Evolutionary conservation across 2,113 vertebrate genomes (phyloP), one percentile per base, ranked within the genome.

Genomic region (Stigmatopora nigra): DNA sequence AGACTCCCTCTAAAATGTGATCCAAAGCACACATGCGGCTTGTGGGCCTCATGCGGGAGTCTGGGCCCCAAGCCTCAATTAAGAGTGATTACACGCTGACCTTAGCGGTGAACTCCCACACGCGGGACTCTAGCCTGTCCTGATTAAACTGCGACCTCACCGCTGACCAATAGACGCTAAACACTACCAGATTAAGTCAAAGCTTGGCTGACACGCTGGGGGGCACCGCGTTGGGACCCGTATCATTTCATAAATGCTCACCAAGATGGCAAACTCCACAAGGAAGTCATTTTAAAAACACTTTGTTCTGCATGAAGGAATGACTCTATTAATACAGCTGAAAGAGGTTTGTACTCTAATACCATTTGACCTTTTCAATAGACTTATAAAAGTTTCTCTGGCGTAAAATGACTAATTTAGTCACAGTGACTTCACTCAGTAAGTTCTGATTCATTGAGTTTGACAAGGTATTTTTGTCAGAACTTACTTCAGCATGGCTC

Each of bases 61-160:
- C 58, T 60, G 58, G 58, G 58, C 36, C 58, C 58, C 58, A 11
- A 20, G n/a, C 58, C 58, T 60, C 58, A 60, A 60, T 60, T 60
- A 60, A 60, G 58, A 60, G 58, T 60, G 58, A 60, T 60, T 60
- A 60, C 58, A 60, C 58, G 38, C 36, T 41, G 58, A 60, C 58
- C 58, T 60, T 44, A 60, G 38, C 35, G 36, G 36, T 60, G 58
- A 60, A n/a, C 58, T 44, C 58, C 38, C 58, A 60, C 58, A 60
- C 38, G 58, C n/a, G 58, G 58, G 58, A 60, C 58, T 60, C 58
- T 4, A 17, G 58, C 58, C 58, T 8, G 17, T 44, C 58, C 58
- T 60, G 35, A 60, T 60, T 60, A 60, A 60, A 44, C n/a, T 19
- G 38, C n/a, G 58, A 60, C 36, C 58, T 60, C 38, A 2, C 36